Evolutionary conservation across 2,113 vertebrate genomes (phyloP).

Genomic region (Amphiprion percula): DNA sequence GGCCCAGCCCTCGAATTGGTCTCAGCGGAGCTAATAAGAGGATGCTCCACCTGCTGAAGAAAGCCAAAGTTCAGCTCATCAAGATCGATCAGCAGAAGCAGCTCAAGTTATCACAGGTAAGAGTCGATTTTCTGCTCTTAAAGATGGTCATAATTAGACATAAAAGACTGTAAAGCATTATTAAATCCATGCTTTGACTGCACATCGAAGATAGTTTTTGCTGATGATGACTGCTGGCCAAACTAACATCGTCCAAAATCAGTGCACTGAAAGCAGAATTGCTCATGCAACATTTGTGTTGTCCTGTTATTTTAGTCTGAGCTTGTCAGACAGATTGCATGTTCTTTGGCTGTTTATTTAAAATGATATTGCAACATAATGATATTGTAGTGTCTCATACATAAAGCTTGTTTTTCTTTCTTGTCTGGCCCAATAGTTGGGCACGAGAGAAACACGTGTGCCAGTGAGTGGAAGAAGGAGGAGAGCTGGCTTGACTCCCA

Average conservation of each 20-base stretch:
- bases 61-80: conserved; percentile 93
- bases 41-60: conserved; percentile 91
- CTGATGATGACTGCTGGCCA: not conserved
- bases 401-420: conserved; percentile 1
- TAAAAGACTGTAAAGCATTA: too few species aligned
- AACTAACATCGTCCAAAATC: not conserved
- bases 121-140: not conserved
- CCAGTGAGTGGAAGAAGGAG: conserved; percentile 75
- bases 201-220: too few species aligned
- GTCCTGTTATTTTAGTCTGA: not conserved
- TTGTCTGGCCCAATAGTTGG: conserved; percentile 58
- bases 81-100: conserved; percentile 95
- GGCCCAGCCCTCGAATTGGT: conserved; percentile 70
- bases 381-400: not conserved
- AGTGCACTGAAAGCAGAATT: not conserved
- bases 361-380: not conserved
- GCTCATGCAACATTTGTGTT: not conserved
- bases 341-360: not conserved
- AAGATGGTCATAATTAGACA: not conserved
- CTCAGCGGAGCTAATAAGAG: conserved; percentile 90
- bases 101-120: conserved; percentile 84
- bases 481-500: conserved; percentile 45
- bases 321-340: not conserved
- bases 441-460: conserved; percentile 50
- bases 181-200: too few species aligned